Percentiles rank a stretch among this genome's conserved stretches.
phyloP scores from a whole-genome alignment of 2,797 vertebrate species.

The Liparis tanakae region DNA sequence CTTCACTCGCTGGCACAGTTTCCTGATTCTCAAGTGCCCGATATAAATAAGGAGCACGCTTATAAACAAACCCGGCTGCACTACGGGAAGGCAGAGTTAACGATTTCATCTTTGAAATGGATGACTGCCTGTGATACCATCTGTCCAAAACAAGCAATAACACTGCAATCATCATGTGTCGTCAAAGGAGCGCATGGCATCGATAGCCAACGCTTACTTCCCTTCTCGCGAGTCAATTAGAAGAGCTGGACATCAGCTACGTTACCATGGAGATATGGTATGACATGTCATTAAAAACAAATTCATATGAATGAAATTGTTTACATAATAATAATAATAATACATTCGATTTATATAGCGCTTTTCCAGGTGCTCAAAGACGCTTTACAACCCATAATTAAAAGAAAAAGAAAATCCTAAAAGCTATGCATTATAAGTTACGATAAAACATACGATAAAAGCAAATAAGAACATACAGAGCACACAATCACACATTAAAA shows the following conservation, averaged over 20 bases:
- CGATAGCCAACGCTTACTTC: background rate
- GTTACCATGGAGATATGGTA: background rate
- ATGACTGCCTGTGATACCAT: background rate
- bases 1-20: conserved; percentile 5
- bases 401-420: too few relatives aligned
- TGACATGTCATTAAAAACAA: conserved; percentile 8
- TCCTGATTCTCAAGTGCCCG: conserved; percentile 1
- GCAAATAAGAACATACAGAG: too few relatives aligned
- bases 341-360: too few relatives aligned
- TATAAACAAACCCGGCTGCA: background rate
- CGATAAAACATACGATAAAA: too few relatives aligned
- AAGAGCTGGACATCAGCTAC: background rate
- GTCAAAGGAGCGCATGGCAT: background rate
- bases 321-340: too few relatives aligned
- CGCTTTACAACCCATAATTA: too few relatives aligned
- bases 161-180: background rate
- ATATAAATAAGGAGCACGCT: conserved; percentile 9
- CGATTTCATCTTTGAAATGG: conserved; percentile 6
- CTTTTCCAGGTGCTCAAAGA: too few relatives aligned
- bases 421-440: too few relatives aligned
- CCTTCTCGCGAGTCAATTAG: background rate
- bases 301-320: background rate
- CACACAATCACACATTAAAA: too few relatives aligned
- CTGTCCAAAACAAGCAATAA: background rate
- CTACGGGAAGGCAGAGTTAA: background rate